These are phyloP conservation scores for Nyctalus aviator DNA, from an alignment of 2,797 vertebrate genomes.

Conservation along the genomic window DNA sequence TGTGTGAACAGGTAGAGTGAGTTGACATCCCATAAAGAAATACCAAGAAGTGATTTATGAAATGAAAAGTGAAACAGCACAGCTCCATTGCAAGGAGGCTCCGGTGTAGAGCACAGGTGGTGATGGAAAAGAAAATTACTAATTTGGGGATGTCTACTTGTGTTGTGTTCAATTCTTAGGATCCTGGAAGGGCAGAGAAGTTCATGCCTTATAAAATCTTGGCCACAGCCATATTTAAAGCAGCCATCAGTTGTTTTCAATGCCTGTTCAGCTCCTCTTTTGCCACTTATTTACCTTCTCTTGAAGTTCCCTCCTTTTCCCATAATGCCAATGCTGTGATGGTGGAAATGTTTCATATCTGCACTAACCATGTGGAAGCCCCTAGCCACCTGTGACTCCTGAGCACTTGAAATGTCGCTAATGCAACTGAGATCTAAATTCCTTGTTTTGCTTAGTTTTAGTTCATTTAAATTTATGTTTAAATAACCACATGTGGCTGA, in stretches of 20 bases:
- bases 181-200: not conserved
- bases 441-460: not conserved
- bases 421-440: not conserved
- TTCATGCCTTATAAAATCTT: not conserved
- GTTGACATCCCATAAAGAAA: conserved; percentile 9
- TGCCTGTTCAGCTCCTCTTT: not conserved
- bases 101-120: not conserved
- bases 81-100: not conserved
- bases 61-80: not conserved
- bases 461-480: not conserved
- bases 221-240: not conserved
- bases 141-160: not conserved
- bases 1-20: not conserved
- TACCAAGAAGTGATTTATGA: not conserved
- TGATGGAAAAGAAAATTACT: conserved; percentile 33
- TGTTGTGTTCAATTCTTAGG: not conserved
- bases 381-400: not conserved
- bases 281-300: not conserved
- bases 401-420: not conserved
- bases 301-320: not conserved
- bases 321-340: not conserved
- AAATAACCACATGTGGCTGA: not conserved
- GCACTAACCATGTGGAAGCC: accelerated
- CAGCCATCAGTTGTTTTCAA: not conserved
- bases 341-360: not conserved